Conservation (phyloP, 2,113 vertebrate genomes). For the Bufo gargarizans region DNA sequence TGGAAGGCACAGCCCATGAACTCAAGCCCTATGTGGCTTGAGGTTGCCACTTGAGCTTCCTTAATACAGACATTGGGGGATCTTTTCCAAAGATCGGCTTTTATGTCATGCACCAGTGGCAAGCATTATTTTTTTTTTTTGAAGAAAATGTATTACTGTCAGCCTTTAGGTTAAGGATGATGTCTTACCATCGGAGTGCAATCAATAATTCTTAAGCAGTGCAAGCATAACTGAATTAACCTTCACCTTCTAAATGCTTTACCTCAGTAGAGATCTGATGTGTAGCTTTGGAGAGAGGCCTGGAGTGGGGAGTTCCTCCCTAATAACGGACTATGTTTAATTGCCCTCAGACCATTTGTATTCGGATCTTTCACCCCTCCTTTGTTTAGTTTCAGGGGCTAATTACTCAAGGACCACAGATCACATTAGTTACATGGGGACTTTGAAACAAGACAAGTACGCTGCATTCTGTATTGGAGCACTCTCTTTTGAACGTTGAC, state of each 20-base stretch:
- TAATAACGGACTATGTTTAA: constrained; percentile 37
- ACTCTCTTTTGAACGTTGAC: constrained; percentile 31
- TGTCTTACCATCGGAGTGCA: neutral
- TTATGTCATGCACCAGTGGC: neutral
- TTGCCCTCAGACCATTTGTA: constrained; percentile 13
- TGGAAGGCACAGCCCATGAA: too few species aligned
- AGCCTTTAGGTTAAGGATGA: neutral
- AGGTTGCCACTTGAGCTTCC: too few species aligned
- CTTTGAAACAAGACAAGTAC: neutral
- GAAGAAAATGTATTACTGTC: neutral
- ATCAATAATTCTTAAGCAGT: constrained; percentile 4
- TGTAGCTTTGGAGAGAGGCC: neutral
- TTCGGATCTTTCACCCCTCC: constrained; percentile 35
- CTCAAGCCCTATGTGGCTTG: too few species aligned
- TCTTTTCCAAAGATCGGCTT: too few species aligned
- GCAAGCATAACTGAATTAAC: constrained; percentile 2
- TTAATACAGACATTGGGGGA: too few species aligned
- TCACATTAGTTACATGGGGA: constrained; percentile 29
- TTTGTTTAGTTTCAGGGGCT: constrained; percentile 36
- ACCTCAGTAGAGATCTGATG: constrained; percentile 15
- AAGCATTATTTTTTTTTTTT: neutral
- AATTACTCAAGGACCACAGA: constrained; percentile 39
- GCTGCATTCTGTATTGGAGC: constrained; percentile 8
- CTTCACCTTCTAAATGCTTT: neutral
- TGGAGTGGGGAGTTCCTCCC: neutral